phyloP scores from a whole-genome alignment of 2,113 vertebrate genomes.

The Macquaria australasica region DNA sequence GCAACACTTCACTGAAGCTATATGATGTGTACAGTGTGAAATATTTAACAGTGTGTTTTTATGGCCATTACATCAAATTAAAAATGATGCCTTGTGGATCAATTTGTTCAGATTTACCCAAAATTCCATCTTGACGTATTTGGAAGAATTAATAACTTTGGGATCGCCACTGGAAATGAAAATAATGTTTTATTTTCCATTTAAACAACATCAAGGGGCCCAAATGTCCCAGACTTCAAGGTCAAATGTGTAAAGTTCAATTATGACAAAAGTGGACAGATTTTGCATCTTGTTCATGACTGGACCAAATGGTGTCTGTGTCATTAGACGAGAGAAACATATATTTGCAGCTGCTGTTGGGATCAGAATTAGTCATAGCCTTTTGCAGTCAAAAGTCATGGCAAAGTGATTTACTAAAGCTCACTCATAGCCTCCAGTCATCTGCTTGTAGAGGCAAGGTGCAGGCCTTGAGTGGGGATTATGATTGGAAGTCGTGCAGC shows the following conservation, averaged over 20 bases:
- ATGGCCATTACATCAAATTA: neutral
- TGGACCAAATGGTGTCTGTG: neutral
- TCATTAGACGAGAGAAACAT: neutral
- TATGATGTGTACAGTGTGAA: neutral
- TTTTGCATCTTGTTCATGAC: neutral
- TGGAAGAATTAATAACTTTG: neutral
- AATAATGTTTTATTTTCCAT: neutral
- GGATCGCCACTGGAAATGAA: neutral
- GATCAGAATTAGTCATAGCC: neutral
- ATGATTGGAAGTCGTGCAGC: too few relatives aligned
- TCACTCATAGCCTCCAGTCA: too few relatives aligned
- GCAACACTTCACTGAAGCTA: too few relatives aligned
- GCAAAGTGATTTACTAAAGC: neutral
- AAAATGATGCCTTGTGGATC: neutral
- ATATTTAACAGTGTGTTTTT: neutral
- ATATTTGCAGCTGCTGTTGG: neutral
- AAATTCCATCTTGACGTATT: neutral
- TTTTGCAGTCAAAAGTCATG: neutral
- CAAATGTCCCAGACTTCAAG: too few relatives aligned
- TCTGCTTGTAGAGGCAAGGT: too few relatives aligned
- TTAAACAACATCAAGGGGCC: too few relatives aligned
- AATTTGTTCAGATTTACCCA: neutral
- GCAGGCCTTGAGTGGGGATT: too few relatives aligned
- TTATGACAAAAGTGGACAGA: neutral
- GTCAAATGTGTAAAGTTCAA: neutral